phyloP scores from a whole-genome alignment of 1,140 invertebrate species.

The Aporrectodea caliginosa region DNA sequence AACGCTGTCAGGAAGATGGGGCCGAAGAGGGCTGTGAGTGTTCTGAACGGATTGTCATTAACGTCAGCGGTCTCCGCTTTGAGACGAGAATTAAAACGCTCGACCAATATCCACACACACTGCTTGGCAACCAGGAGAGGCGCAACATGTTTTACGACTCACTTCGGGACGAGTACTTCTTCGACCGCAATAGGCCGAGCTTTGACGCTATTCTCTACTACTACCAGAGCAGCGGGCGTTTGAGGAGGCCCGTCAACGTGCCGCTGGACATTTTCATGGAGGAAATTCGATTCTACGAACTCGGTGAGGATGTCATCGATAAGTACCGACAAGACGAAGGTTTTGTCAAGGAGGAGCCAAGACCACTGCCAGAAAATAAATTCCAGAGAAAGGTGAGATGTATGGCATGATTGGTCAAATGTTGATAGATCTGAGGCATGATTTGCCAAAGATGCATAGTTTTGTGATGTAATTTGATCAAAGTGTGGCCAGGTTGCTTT shows the following conservation, averaged over 20 bases:
- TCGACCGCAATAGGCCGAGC: constrained; percentile 95
- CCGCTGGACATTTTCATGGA: constrained; percentile 67
- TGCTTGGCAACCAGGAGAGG: constrained; percentile 89
- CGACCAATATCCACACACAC: constrained; percentile 73
- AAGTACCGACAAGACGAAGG: constrained; percentile 53
- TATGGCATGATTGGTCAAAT: no score
- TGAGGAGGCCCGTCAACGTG: constrained; percentile 94
- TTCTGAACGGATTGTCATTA: constrained; percentile 77
- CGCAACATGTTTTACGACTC: constrained; percentile 85
- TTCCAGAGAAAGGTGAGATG: constrained; percentile 41
- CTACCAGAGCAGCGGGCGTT: constrained; percentile 95
- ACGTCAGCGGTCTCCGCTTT: constrained; percentile 95
- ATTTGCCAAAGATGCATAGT: no score
- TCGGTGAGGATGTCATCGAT: constrained; percentile 48
- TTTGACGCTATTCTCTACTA: constrained; percentile 89
- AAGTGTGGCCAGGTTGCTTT: no score
- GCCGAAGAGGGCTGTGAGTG: constrained; percentile 7
- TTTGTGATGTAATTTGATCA: no score
- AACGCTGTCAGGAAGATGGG: not conserved
- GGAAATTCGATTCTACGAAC: constrained; percentile 53
- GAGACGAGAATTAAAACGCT: constrained; percentile 93
- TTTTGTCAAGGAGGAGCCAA: constrained; percentile 46
- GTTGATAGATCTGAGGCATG: no score
- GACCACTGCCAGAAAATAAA: constrained; percentile 40
- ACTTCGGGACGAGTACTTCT: constrained; percentile 97